These are phyloP conservation scores for Eupithecia dodoneata DNA, from an alignment of 2,888 invertebrate species.

Conservation along the genomic window DNA sequence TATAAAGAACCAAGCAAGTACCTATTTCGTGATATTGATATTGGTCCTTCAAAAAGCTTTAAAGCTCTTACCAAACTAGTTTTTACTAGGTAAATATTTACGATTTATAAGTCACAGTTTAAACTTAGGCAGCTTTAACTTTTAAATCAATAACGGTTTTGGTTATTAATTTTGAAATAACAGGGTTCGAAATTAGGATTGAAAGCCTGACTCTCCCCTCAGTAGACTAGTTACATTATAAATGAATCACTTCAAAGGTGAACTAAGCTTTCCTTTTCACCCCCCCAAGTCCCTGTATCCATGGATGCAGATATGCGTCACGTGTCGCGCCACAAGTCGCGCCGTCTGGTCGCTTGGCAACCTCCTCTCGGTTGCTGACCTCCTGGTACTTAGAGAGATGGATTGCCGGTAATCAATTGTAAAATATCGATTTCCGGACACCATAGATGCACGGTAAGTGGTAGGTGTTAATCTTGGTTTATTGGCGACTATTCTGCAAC, in stretches of 20 bases:
- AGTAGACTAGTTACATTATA: not conserved
- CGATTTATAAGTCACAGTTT: not conserved
- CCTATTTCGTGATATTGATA: not conserved
- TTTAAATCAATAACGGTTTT: not conserved
- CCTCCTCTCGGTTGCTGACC: conserved; percentile 61
- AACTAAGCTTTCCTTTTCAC: conserved; percentile 10
- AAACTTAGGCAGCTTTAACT: not conserved
- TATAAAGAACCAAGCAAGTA: not conserved
- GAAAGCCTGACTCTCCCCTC: not conserved
- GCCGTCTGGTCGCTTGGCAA: conserved; percentile 61
- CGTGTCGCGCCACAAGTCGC: conserved; percentile 63
- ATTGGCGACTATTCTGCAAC: not conserved
- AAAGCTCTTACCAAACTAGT: not conserved
- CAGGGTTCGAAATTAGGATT: not conserved
- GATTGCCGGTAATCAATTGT: conserved; percentile 32
- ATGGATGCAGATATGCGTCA: conserved; percentile 54
- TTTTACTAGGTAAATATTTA: not conserved
- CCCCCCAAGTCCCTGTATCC: conserved; percentile 14
- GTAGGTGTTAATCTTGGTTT: conserved; percentile 18
- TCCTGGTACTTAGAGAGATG: conserved; percentile 51
- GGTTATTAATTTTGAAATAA: not conserved
- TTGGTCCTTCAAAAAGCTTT: not conserved
- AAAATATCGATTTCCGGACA: conserved; percentile 35
- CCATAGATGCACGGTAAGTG: conserved; percentile 24
- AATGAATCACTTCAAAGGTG: conserved; percentile 11